Conservation (phyloP, 2,888 invertebrate species). For the Fabriciana adippe region DNA sequence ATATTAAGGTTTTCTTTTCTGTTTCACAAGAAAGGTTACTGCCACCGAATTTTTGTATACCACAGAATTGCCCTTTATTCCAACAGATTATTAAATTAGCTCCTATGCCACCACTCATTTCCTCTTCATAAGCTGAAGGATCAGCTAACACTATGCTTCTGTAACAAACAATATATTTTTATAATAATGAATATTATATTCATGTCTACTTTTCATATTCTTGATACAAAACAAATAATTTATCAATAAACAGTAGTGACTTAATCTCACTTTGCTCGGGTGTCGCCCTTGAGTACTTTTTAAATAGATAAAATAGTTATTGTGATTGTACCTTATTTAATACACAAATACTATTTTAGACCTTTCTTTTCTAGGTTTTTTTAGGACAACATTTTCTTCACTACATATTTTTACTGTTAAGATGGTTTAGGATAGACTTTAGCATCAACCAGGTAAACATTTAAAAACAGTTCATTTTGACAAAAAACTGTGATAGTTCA, state of each 20-base stretch:
- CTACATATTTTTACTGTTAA: too few relatives aligned
- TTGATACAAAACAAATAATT: not conserved
- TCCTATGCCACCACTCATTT: conserved; percentile 84
- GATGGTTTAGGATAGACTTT: too few relatives aligned
- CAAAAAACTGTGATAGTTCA: too few relatives aligned
- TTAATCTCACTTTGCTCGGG: too few relatives aligned
- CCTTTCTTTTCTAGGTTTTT: too few relatives aligned
- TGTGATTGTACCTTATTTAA: too few relatives aligned
- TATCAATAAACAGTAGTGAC: too few relatives aligned
- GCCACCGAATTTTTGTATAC: conserved; percentile 89
- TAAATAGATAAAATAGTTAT: not conserved
- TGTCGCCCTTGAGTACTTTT: not conserved
- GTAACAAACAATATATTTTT: conserved; percentile 49
- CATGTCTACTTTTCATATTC: not conserved
- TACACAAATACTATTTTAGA: too few relatives aligned
- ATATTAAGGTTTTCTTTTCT: conserved; percentile 82
- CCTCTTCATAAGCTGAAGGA: conserved; percentile 92
- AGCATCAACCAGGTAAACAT: too few relatives aligned
- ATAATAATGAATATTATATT: conserved; percentile 7
- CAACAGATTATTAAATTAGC: conserved; percentile 85
- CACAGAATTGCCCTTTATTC: conserved; percentile 84
- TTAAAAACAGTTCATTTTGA: too few relatives aligned
- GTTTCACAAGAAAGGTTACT: conserved; percentile 81
- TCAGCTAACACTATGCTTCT: conserved; percentile 88
- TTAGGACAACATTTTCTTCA: too few relatives aligned